Base-by-base conservation (phyloP, 2,888 invertebrate species). In the Euplagia quadripunctaria region DNA sequence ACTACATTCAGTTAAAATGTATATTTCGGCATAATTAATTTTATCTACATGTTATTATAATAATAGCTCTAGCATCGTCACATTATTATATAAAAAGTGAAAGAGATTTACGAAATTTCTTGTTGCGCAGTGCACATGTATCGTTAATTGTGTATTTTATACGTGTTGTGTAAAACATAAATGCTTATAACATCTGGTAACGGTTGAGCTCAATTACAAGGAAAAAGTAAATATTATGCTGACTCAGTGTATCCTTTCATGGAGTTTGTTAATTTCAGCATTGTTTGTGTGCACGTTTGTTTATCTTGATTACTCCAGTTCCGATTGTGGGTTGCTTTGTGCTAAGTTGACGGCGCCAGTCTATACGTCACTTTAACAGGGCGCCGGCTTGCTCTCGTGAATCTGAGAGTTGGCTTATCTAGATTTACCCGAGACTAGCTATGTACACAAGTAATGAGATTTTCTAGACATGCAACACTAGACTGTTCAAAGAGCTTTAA, bases 361-460 rank as follows among this genome's bases (percentile, higher is more conserved):
- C 82, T 85, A 84, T 87, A 82, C 78, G 80, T 82, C 85, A 85
- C 85, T 87, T 85, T 84, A 86, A 80, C 83, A 84, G 76, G 78
- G 82, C 83, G 78, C 80, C 78, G 82, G 84, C 86, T 82, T 84
- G 82, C 85, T 87, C 80, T 85, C 80, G 83, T 85, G 85, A 85
- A 86, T 87, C 84, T 79, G 82, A 83, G 83, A 64, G 79, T 87
- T 85, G 81, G 80, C 84, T 88, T 89, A 90, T 89, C 90, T 86
- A 85, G 83, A 87, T 89, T 83, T 83, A 83, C 82, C 80, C 74
- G 74, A 80, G 82, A 82, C 79, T 85, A 86, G 79, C 81, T 85
- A 81, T 84, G 80, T 86, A 86, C 84, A 86, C 85, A 84, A 85
- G 82, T 87, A 86, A 88, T 88, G 85, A 86, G 83, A 86, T 88